Percentiles rank a stretch among this genome's conserved stretches.
phyloP scores from a whole-genome alignment of 2,797 vertebrate species.

The Choloepus didactylus region DNA sequence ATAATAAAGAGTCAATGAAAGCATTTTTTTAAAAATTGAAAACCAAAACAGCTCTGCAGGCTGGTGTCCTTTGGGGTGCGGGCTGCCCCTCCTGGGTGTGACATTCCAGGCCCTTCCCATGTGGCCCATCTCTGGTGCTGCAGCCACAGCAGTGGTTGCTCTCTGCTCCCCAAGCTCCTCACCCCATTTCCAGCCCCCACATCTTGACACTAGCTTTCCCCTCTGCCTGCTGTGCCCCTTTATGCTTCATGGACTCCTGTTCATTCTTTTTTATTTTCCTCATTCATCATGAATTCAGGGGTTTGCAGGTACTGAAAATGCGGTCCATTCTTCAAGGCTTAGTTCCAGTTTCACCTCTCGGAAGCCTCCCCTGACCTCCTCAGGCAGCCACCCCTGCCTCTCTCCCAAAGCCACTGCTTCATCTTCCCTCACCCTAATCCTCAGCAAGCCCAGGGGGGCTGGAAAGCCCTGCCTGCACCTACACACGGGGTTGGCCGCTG shows the following conservation, averaged over 20 bases:
- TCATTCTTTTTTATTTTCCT: background rate
- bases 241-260: background rate
- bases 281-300: too few species aligned
- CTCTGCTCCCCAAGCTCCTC: background rate
- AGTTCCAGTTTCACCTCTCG: background rate
- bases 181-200: background rate
- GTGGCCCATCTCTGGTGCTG: background rate
- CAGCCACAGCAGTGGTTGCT: background rate
- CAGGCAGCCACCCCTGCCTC: too few species aligned
- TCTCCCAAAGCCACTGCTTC: background rate
- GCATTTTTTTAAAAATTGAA: background rate
- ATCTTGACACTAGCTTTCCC: background rate
- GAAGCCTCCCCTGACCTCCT: background rate
- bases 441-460: background rate
- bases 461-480: background rate
- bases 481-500: background rate
- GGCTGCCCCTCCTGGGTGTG: background rate
- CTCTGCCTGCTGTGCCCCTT: background rate
- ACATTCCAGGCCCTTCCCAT: background rate
- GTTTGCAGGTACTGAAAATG: too few species aligned
- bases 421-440: background rate
- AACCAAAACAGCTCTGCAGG: background rate
- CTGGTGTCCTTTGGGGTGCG: background rate
- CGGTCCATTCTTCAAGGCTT: background rate
- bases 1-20: slow-evolving; percentile 17